Conservation (phyloP, 2,113 vertebrate species). For the Dendropsophus ebraccatus region DNA sequence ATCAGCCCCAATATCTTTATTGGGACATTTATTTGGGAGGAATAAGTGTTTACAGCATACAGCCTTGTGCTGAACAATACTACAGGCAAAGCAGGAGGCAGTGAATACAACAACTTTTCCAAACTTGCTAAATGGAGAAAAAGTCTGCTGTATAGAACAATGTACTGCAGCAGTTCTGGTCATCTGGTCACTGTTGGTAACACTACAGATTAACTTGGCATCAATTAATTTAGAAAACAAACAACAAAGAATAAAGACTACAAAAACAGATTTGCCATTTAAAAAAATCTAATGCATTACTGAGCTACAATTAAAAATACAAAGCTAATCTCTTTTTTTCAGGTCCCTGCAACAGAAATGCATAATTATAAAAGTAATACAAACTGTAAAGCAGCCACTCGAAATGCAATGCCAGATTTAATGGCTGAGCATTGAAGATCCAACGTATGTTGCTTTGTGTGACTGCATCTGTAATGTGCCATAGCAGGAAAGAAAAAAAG, state of each 20-base stretch:
- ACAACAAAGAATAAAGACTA: neutral
- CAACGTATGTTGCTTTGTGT: slow-evolving; percentile 20
- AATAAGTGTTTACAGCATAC: too few species aligned
- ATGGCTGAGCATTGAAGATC: slow-evolving; percentile 20
- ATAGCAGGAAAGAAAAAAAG: slow-evolving; percentile 15
- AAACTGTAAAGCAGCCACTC: neutral
- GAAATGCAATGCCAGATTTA: neutral
- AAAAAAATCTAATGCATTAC: neutral
- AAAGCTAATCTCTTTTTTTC: neutral
- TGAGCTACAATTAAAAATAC: neutral
- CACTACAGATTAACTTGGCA: neutral
- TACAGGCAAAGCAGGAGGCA: too few species aligned
- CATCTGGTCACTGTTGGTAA: too few species aligned
- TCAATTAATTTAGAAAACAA: neutral
- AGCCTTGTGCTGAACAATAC: too few species aligned
- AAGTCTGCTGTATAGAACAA: too few species aligned
- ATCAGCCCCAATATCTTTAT: too few species aligned
- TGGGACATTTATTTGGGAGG: too few species aligned
- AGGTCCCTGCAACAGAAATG: neutral
- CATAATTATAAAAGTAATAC: neutral
- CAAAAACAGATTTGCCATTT: neutral
- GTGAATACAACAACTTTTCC: too few species aligned
- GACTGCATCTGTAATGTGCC: slow-evolving; percentile 42
- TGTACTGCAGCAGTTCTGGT: too few species aligned
- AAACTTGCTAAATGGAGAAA: too few species aligned